Evolutionary conservation across 2,113 vertebrate species (phyloP), one percentile per base, ranked within the genome.

Genomic region (Hippotragus niger): DNA sequence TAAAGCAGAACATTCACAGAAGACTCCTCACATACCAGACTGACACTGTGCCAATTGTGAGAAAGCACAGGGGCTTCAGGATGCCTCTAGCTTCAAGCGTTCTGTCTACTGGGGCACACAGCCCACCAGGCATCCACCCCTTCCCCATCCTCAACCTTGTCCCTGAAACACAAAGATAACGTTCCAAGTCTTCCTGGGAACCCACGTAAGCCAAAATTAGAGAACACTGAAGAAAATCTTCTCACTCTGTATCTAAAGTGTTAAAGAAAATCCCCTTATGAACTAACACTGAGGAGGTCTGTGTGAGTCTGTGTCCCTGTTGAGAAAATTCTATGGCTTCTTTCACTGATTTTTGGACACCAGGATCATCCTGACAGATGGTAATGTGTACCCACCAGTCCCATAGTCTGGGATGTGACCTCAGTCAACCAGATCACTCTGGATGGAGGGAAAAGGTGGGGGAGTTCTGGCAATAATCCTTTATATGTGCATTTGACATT

Each of bases 311-410:
- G 94, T 97, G 89, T 90, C 71, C 89, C 93, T 33, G 57, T 36
- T 84, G 95, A 97, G 95, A 90, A 97, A 97, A 98, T 98, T 98
- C 98, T 98, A 98, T 97, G 97, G 89, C 86, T 93, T 94, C 97
- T 97, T 98, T 98, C 98, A 98, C 57, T 87, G 86, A 92, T 83
- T 97, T 98, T 98, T 97, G 98, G 98, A 91, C 97, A 97, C 91
- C 82, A 91, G 86, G 89, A 97, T 97, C 91, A 97, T 94, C 95
- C 97, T 97, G 95, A 97, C 97, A 98, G 96, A 97, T 98, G 96
- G 97, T 95, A 96, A 97, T 97, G 95, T 47, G 67, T n/a, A 82
- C 94, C 83, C 93, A 97, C 71, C 67, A 88, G 88, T 84, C 87
- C 57, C 80, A 53, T 91, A 93, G 91, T 97, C 98, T 98, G 95